A percentile compares a stretch with the other conserved stretches of the same genome.
These are phyloP conservation scores for Zoanthus gigantus DNA, from an alignment of 92 coral and sea anemone genomes.

Conservation along the genomic window DNA sequence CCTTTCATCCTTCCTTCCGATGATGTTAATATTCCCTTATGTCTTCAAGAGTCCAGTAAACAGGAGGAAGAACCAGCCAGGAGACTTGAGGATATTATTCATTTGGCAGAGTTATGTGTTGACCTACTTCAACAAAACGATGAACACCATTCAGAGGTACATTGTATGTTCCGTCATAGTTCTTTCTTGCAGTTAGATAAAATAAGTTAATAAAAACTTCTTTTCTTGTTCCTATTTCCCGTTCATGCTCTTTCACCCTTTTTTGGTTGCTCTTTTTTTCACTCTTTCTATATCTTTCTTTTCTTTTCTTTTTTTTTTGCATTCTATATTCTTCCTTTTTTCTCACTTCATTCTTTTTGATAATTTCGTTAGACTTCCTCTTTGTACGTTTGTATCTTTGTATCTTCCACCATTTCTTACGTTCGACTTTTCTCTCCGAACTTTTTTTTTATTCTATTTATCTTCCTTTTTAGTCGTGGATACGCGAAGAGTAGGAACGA, in stretches of 20 bases:
- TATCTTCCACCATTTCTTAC: background rate
- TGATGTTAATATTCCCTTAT: background rate
- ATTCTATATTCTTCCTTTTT: no score
- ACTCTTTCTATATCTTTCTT: no score
- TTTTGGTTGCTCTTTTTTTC: background rate
- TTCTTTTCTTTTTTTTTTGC: no score
- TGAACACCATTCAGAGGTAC: slow-evolving; percentile 97
- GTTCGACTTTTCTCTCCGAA: background rate
- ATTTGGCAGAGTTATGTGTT: slow-evolving; percentile 90
- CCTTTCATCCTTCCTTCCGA: background rate
- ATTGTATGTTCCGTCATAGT: background rate
- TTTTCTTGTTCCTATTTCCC: background rate
- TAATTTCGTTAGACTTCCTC: no score
- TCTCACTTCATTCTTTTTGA: no score
- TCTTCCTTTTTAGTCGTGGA: no score
- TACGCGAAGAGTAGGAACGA: no score
- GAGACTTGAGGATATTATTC: slow-evolving; percentile 82
- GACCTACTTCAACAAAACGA: slow-evolving; percentile 97
- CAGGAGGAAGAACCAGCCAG: slow-evolving; percentile 73
- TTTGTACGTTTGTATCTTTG: no score
- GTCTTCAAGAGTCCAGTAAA: slow-evolving; percentile 67
- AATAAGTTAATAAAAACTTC: background rate
- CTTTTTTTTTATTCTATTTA: background rate
- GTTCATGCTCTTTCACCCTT: background rate
- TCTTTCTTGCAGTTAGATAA: background rate